Evolutionary conservation across 1,140 invertebrate species (phyloP), one percentile per base, ranked within the genome.

Genomic region (Camponotus floridanus): DNA sequence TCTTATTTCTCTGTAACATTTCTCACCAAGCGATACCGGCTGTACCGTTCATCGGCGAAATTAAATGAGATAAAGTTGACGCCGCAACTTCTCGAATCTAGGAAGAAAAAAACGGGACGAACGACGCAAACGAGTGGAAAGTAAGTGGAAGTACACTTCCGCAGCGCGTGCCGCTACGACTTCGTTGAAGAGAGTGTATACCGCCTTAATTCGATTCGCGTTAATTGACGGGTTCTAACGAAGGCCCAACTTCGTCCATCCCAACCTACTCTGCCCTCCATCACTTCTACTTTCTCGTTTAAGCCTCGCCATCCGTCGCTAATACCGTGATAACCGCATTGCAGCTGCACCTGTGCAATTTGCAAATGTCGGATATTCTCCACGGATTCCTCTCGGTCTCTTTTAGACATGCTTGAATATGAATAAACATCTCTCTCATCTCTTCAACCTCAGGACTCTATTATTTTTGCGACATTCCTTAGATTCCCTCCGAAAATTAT

Each of bases 171-270:
- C 79, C 81, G 74, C 57, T 68, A 81, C 85, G 81, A 91, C 73
- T 74, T 87, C 74, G 76, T 42, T 26, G 26, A 26, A 51, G 87
- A 51, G 59, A 86, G 62, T 86, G 89, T 85, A 78, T 55, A 87
- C 84, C 65, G 64, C 74, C 86, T 91, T 91, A 91, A 92, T 92
- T 92, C 78, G 87, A 92, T 91, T 89, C 85, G 71, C 84, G 90
- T 92, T 91, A 92, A 91, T 92, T 92, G 90, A 92, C 88, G 88
- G 87, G 78, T 91, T 86, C 87, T 91, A 92, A 92, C 91, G 91
- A 92, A 92, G 87, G 59, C 68, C 86, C 67, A n/a, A 67, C 86
- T 55, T 70, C 36, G 55, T 76, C 55, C 71, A 31, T 45, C 48
- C 15, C 80, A 18, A 55, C 48, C 45, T 48, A 26, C 70, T 76